These are phyloP conservation scores for Trichosurus vulpecula DNA, from an alignment of 2,797 vertebrate species.

Conservation along the genomic window DNA sequence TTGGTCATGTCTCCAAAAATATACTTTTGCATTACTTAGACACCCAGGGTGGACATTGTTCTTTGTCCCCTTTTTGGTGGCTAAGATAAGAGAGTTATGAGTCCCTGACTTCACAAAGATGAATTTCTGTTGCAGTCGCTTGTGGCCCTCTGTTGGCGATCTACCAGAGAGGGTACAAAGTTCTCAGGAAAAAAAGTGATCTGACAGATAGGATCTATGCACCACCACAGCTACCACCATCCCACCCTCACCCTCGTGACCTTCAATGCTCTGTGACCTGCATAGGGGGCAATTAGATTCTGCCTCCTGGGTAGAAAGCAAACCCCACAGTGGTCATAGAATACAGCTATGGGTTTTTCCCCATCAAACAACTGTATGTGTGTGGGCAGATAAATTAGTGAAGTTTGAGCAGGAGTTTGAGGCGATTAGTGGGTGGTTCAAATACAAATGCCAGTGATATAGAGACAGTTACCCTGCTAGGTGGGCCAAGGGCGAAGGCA, in stretches of 20 bases:
- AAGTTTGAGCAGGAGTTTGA: too few relatives aligned
- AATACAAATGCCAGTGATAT: too few relatives aligned
- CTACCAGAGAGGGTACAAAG: background rate
- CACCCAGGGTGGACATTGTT: background rate
- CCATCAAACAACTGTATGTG: too few relatives aligned
- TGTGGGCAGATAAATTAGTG: too few relatives aligned
- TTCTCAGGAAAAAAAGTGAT: background rate
- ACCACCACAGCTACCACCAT: background rate
- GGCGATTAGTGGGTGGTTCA: too few relatives aligned
- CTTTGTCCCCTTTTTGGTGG: background rate
- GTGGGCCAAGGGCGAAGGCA: too few relatives aligned
- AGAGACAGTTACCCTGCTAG: too few relatives aligned
- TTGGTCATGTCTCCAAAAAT: background rate
- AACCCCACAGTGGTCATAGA: too few relatives aligned
- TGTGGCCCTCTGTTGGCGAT: background rate
- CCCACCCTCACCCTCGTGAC: background rate
- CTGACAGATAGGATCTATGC: background rate
- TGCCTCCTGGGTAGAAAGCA: too few relatives aligned
- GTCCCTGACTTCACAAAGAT: background rate
- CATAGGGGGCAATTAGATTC: too few relatives aligned
- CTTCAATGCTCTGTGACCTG: background rate
- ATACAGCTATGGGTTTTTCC: too few relatives aligned
- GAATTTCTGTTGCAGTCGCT: background rate
- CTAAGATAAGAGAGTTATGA: background rate
- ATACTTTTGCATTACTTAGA: background rate